Conservation (phyloP, 2,113 vertebrate genomes). For the Eretmochelys imbricata region DNA sequence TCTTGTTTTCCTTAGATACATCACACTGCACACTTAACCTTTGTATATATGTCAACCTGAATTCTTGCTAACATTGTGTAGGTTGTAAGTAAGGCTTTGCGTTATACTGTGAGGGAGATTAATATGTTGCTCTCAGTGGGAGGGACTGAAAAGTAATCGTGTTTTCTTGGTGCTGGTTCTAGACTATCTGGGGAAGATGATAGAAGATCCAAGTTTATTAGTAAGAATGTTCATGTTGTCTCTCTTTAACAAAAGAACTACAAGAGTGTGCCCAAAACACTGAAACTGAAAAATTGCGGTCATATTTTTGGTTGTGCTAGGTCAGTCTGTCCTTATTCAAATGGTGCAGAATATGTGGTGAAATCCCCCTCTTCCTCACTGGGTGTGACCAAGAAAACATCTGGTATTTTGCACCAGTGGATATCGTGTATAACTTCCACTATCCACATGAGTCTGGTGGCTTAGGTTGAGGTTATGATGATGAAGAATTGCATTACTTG, state of each 20-base stretch:
- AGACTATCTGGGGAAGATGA: background rate
- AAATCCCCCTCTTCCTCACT: constrained; percentile 16
- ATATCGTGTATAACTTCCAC: constrained; percentile 1
- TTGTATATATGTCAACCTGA: background rate
- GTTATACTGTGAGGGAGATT: background rate
- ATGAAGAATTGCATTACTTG: constrained; percentile 5
- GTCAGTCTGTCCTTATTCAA: constrained; percentile 8
- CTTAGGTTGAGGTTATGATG: constrained; percentile 23
- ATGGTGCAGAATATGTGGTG: background rate
- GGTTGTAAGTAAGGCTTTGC: background rate
- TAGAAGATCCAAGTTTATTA: background rate
- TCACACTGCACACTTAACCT: background rate
- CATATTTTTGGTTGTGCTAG: background rate
- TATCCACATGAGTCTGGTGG: background rate
- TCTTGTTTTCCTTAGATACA: background rate
- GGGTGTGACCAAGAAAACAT: constrained; percentile 10
- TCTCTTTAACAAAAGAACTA: background rate
- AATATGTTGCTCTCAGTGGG: background rate
- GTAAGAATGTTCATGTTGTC: background rate
- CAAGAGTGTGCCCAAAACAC: background rate
- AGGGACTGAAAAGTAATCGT: background rate
- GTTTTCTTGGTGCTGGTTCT: background rate
- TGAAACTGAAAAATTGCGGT: background rate
- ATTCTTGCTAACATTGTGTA: background rate
- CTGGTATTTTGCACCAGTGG: background rate